phyloP scores from a whole-genome alignment of 1,140 invertebrate species.

The Zelostemma sp. region DNA sequence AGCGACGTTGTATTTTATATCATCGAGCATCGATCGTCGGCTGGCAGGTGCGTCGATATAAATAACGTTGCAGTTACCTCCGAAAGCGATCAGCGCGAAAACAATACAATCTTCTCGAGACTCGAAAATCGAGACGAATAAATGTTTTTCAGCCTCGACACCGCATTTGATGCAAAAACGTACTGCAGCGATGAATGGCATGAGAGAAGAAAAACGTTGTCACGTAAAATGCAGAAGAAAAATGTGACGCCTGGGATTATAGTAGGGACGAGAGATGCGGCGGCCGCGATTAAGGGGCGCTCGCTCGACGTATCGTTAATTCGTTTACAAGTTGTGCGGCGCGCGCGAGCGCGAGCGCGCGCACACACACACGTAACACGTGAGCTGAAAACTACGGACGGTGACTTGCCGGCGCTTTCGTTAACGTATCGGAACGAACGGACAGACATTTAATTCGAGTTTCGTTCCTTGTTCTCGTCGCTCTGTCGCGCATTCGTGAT shows the following conservation, averaged over 20 bases:
- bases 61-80: slow-evolving; percentile 23
- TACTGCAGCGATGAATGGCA: no score
- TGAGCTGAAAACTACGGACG: slow-evolving; percentile 10
- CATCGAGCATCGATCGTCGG: slow-evolving; percentile 25
- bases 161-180: no score
- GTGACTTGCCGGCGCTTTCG: slow-evolving; percentile 22
- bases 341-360: slow-evolving; percentile 10
- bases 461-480: slow-evolving; percentile 51
- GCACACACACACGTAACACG: no score
- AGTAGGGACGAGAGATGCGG: no score
- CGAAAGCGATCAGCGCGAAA: slow-evolving; percentile 17
- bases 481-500: slow-evolving; percentile 51
- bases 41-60: slow-evolving; percentile 34
- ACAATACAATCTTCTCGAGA: no score
- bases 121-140: no score
- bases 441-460: slow-evolving; percentile 67
- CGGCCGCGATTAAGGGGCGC: no score
- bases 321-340: slow-evolving; percentile 53
- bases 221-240: no score
- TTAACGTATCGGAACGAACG: slow-evolving; percentile 60
- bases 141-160: slow-evolving; percentile 21
- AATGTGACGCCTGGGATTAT: no score
- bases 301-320: slow-evolving; percentile 60
- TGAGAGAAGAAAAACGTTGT: no score
- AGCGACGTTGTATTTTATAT: slow-evolving; percentile 37